Conservation (phyloP, 92 coral and sea anemone species). For the Meandrina meandrites region DNA sequence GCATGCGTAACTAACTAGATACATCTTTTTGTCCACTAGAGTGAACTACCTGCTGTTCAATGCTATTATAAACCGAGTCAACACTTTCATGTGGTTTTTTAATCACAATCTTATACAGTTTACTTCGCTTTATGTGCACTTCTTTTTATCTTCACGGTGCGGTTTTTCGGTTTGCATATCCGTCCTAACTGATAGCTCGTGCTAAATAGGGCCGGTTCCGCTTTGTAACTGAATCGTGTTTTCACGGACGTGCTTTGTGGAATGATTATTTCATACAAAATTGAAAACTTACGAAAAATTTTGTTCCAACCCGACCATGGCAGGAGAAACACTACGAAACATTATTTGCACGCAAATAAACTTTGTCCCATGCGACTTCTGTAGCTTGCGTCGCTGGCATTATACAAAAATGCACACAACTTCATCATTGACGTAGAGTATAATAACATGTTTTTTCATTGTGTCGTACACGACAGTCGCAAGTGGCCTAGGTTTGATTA, state of each 20-base stretch:
- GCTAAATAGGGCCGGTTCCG: not conserved
- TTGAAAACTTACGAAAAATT: too few species aligned
- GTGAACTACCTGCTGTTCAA: not conserved
- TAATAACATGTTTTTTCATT: too few species aligned
- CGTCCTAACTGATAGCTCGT: not conserved
- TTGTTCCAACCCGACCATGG: too few species aligned
- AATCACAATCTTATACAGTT: not conserved
- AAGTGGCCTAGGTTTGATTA: too few species aligned
- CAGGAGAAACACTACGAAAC: not conserved
- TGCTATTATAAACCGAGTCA: not conserved
- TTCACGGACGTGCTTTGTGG: not conserved
- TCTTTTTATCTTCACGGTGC: not conserved
- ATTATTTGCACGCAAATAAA: not conserved
- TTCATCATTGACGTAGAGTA: too few species aligned
- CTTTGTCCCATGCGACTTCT: too few species aligned
- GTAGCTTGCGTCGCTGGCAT: too few species aligned
- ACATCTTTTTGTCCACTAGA: not conserved
- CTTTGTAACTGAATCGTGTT: not conserved
- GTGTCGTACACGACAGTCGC: too few species aligned
- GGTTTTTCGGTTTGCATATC: not conserved
- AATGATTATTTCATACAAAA: not conserved
- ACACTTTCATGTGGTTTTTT: not conserved
- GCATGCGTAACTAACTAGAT: not conserved
- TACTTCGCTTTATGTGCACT: not conserved
- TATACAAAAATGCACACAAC: too few species aligned